Conservation (phyloP, 2,113 vertebrate genomes). For the Rhea americana region DNA sequence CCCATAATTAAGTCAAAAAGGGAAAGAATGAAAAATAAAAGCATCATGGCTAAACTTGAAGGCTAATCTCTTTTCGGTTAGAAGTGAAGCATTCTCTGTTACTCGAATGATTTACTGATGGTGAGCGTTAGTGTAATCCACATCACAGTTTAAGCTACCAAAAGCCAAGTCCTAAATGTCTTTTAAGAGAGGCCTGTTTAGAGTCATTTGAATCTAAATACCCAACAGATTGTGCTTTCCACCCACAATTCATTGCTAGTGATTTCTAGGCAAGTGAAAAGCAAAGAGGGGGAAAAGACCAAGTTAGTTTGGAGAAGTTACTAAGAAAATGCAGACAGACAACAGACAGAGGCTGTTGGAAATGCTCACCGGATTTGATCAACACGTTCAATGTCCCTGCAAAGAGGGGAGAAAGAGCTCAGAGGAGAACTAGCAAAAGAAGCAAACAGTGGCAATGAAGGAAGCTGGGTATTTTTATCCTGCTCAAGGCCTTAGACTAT, state of each 20-base stretch:
- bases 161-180: not conserved
- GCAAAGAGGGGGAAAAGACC: not conserved
- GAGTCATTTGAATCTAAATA: fast-evolving
- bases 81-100: not conserved
- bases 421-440: conserved; percentile 72
- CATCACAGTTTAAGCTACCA: not conserved
- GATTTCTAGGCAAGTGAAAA: conserved; percentile 34
- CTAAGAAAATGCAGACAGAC: conserved; percentile 58
- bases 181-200: not conserved
- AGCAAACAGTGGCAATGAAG: not conserved
- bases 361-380: conserved; percentile 97
- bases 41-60: not conserved
- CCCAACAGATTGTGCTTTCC: not conserved
- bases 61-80: not conserved
- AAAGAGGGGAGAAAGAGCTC: conserved; percentile 90
- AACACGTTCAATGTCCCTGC: conserved; percentile 91
- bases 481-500: not conserved
- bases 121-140: conserved; percentile 15
- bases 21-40: not conserved
- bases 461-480: not conserved
- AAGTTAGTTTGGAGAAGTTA: conserved; percentile 76
- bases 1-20: not conserved
- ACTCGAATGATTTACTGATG: not conserved
- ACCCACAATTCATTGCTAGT: not conserved
- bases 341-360: conserved; percentile 73